Percentiles rank a stretch among this genome's conserved stretches.
Conservation (phyloP, 2,113 vertebrate species). For the Synodontis membranacea region DNA sequence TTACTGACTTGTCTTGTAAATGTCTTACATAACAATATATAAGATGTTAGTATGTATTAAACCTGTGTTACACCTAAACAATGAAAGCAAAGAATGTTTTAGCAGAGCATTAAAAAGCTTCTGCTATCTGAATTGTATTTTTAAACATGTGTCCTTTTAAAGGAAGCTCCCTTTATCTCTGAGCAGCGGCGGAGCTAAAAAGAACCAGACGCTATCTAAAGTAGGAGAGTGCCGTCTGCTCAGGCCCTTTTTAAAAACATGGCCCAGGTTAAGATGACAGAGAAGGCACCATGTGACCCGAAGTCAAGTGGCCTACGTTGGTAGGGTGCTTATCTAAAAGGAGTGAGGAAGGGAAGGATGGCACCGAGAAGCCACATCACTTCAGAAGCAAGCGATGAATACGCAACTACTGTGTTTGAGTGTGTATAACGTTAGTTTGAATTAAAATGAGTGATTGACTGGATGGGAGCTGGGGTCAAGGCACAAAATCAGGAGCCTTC, state of each 20-base stretch:
- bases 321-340: conserved; percentile 61
- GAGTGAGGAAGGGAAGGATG: conserved; percentile 59
- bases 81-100: neutral
- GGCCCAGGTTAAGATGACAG: conserved; percentile 49
- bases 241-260: conserved; percentile 65
- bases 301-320: conserved; percentile 67
- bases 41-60: neutral
- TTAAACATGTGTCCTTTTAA: conserved; percentile 61
- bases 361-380: conserved; percentile 50
- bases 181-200: conserved; percentile 59
- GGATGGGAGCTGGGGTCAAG: neutral
- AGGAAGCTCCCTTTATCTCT: conserved; percentile 58
- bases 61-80: neutral
- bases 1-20: neutral
- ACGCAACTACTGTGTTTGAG: conserved; percentile 15
- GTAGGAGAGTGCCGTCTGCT: conserved; percentile 61
- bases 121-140: conserved; percentile 49
- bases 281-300: conserved; percentile 62
- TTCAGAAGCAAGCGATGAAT: conserved; percentile 45
- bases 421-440: neutral
- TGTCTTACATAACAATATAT: neutral
- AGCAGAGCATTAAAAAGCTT: conserved; percentile 9
- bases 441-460: neutral
- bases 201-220: conserved; percentile 64
- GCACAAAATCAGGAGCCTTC: neutral